Conservation (phyloP, 2,797 vertebrate genomes). For the Merluccius polli region DNA sequence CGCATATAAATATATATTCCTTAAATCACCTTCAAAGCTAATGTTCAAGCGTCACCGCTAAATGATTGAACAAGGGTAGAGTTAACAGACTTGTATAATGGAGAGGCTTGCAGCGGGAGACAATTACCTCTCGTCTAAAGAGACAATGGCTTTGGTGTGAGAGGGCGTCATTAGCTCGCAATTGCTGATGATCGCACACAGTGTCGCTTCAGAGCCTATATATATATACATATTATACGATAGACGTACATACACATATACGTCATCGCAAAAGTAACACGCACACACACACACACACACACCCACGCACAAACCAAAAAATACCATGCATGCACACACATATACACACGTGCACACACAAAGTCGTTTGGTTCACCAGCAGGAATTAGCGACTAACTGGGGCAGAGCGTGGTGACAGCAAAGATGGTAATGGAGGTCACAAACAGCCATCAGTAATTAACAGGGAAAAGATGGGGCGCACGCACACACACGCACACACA, state of each 20-base stretch:
- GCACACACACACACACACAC: constrained; percentile 1
- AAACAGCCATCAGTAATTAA: constrained; percentile 71
- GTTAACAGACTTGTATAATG: constrained; percentile 46
- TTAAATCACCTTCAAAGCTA: neutral
- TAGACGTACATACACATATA: neutral
- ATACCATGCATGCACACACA: constrained; percentile 2
- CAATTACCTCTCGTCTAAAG: constrained; percentile 64
- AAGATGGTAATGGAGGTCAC: constrained; percentile 71
- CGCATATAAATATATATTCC: neutral
- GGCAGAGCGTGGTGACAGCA: constrained; percentile 50
- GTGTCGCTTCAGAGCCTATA: constrained; percentile 40
- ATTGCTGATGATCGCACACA: constrained; percentile 63
- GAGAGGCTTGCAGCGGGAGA: constrained; percentile 54
- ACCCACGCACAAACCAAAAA: constrained; percentile 3
- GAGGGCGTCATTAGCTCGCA: constrained; percentile 64
- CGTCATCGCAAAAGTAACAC: too few relatives aligned
- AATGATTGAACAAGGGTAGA: constrained; percentile 38
- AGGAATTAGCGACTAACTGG: constrained; percentile 62
- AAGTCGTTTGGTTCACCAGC: constrained; percentile 67
- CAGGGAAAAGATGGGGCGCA: constrained; percentile 20
- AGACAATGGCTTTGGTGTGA: constrained; percentile 67
- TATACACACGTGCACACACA: constrained; percentile 21
- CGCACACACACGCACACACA: constrained; percentile 23
- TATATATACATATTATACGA: neutral
- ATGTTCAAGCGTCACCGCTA: constrained; percentile 43